These are phyloP conservation scores for Eudasyphora cyanicolor DNA, from an alignment of 2,888 invertebrate species.

Conservation along the genomic window DNA sequence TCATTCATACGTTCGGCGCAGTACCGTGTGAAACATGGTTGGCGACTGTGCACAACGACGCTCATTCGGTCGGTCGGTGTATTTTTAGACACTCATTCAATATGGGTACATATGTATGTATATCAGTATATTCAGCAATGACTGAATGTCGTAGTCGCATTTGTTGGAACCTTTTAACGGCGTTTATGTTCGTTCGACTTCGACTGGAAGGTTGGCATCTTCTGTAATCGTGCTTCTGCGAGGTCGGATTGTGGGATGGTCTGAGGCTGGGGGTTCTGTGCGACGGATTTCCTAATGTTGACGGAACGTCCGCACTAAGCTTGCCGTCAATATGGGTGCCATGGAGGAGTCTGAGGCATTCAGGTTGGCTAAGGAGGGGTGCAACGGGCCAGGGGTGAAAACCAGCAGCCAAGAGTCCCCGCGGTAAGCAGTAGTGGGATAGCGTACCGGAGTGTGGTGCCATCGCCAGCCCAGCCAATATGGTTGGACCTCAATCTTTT, in stretches of 20 bases:
- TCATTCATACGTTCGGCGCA: too few species aligned
- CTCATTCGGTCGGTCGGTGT: too few species aligned
- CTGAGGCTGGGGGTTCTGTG: conserved; percentile 51
- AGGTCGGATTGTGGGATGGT: conserved; percentile 85
- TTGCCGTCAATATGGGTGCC: conserved; percentile 96
- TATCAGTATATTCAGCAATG: too few species aligned
- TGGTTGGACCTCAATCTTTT: conserved; percentile 88
- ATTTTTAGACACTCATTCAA: not conserved
- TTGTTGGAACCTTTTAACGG: not conserved
- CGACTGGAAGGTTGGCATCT: conserved; percentile 96
- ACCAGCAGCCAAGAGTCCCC: conserved; percentile 99
- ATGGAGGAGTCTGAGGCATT: conserved; percentile 89
- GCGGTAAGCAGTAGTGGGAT: conserved; percentile 98
- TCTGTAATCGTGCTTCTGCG: conserved; percentile 98
- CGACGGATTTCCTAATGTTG: conserved; percentile 82
- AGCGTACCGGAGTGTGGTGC: conserved; percentile 97
- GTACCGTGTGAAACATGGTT: too few species aligned
- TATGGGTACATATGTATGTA: too few species aligned
- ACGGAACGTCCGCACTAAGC: conserved; percentile 98
- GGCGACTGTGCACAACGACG: too few species aligned
- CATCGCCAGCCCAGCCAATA: conserved; percentile 92
- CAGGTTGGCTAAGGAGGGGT: conserved; percentile 98
- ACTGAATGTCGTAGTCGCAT: too few species aligned
- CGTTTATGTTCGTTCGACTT: not conserved
- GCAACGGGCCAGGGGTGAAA: conserved; percentile 99